A percentile compares a stretch with the other conserved stretches of the same genome.
These are phyloP conservation scores for Eretmochelys imbricata DNA, from an alignment of 2,113 vertebrate genomes.

Conservation along the genomic window DNA sequence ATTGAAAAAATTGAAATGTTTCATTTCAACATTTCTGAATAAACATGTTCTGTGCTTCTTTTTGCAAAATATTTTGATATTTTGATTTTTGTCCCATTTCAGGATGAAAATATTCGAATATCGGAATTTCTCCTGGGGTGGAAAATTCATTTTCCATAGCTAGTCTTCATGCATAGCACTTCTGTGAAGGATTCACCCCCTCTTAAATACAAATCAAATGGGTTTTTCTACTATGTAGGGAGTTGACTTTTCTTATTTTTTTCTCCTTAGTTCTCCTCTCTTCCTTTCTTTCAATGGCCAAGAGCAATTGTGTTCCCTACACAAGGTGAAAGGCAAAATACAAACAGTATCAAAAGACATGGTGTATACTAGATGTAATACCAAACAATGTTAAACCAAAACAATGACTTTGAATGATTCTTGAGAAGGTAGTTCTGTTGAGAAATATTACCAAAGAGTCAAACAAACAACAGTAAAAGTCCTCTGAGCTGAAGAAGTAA, in stretches of 20 bases:
- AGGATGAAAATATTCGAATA: neutral
- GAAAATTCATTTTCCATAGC: slow-evolving; percentile 13
- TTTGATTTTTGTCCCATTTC: neutral
- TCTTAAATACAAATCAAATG: neutral
- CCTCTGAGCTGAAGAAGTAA: neutral
- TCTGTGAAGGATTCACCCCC: neutral
- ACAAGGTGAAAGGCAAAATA: neutral
- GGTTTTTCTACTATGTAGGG: neutral
- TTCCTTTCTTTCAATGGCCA: neutral
- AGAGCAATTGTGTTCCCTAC: neutral
- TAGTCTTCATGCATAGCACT: neutral
- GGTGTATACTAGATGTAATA: neutral
- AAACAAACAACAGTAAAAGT: neutral
- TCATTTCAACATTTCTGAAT: neutral
- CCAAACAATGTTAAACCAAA: neutral
- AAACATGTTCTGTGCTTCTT: neutral
- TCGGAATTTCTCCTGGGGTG: neutral
- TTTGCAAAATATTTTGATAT: neutral
- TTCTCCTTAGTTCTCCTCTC: neutral
- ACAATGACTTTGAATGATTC: neutral
- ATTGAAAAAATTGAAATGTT: neutral
- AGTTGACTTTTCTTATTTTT: neutral
- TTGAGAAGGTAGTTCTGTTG: neutral
- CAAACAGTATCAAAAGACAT: neutral
- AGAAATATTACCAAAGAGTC: neutral